phyloP scores from a whole-genome alignment of 2,113 vertebrate species.

The Clarias batrachus region DNA sequence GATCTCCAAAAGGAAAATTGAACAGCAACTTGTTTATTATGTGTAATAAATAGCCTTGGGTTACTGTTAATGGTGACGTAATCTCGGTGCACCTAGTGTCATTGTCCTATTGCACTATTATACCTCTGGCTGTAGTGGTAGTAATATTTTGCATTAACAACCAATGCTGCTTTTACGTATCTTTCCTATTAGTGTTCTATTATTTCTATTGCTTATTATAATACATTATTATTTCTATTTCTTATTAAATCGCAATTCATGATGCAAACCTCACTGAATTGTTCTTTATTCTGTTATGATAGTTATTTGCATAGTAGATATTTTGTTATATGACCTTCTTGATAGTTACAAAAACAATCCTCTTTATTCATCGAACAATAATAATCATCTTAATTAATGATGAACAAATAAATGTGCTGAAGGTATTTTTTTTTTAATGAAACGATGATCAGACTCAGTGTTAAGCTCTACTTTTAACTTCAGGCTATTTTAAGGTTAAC shows the following conservation, averaged over 20 bases:
- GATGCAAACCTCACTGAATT: background rate
- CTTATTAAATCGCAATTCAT: background rate
- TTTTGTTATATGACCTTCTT: background rate
- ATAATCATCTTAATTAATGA: background rate
- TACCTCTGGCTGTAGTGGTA: too few species aligned
- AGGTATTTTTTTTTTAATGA: background rate
- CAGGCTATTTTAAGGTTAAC: background rate
- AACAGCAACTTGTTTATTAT: background rate
- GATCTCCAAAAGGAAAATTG: background rate
- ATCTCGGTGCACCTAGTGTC: constrained; percentile 27
- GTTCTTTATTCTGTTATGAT: background rate
- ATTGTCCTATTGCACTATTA: background rate
- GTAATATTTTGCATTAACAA: background rate
- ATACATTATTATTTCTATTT: background rate
- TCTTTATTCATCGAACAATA: too few species aligned
- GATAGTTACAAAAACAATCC: background rate
- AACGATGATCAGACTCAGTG: background rate
- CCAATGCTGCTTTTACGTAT: background rate
- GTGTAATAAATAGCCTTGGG: background rate
- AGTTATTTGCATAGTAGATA: background rate
- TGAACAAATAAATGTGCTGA: background rate
- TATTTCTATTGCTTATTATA: background rate
- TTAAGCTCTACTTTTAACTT: background rate
- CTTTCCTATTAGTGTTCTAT: background rate
- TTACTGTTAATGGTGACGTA: constrained; percentile 33